Evolutionary conservation across 2,113 vertebrate species (phyloP).

Genomic region (Casuarius casuarius): DNA sequence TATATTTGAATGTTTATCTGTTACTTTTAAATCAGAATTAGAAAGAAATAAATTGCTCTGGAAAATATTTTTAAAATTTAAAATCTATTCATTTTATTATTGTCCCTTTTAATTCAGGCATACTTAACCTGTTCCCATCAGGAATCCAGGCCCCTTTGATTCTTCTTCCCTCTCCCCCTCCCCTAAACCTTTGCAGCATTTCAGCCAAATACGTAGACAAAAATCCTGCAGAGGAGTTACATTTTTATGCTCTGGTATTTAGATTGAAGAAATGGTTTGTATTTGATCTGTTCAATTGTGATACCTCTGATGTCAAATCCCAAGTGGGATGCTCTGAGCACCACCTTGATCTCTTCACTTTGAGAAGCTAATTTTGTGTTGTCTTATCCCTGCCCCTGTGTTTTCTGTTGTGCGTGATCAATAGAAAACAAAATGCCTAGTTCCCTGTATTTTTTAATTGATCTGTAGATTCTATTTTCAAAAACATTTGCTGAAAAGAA

Average conservation of each 20-base stretch:
- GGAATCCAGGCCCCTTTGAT: background rate
- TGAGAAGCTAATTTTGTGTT: background rate
- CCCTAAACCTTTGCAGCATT: background rate
- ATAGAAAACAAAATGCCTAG: background rate
- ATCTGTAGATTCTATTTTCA: background rate
- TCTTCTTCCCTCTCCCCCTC: background rate
- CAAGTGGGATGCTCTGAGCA: background rate
- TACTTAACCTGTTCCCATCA: background rate
- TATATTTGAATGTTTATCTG: conserved; percentile 11
- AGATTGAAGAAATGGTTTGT: background rate
- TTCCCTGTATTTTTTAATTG: background rate
- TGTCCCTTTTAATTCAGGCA: background rate
- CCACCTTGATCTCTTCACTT: background rate
- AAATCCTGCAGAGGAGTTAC: background rate
- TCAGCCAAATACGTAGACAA: background rate
- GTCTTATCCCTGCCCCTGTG: background rate
- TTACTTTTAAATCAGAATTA: background rate
- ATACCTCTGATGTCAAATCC: background rate
- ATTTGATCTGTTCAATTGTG: background rate
- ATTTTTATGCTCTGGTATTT: background rate
- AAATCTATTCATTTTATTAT: background rate
- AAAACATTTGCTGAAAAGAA: background rate
- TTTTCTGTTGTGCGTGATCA: background rate
- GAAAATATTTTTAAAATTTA: conserved; percentile 2
- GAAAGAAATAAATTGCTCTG: conserved; percentile 43